These are phyloP conservation scores for Oreonectes daqikongensis DNA, from an alignment of 2,797 vertebrate species.

Conservation along the genomic window DNA sequence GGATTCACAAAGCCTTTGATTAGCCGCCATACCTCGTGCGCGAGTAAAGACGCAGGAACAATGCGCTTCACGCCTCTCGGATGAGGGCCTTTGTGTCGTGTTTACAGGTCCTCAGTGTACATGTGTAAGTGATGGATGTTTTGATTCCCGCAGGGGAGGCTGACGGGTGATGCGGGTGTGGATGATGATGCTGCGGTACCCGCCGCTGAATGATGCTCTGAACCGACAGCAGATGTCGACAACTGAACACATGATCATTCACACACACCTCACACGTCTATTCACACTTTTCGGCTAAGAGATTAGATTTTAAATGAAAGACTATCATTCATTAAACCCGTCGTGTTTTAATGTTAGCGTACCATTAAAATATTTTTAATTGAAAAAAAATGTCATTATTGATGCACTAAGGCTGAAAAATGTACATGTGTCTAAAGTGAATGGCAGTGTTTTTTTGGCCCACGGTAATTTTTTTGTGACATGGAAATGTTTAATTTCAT, in stretches of 20 bases:
- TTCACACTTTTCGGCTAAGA: neutral
- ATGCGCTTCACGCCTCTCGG: neutral
- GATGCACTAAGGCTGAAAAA: too few relatives aligned
- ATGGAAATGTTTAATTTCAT: too few relatives aligned
- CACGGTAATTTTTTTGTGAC: too few relatives aligned
- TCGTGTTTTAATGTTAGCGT: neutral
- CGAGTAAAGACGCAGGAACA: conserved; percentile 34
- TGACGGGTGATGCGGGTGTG: conserved; percentile 35
- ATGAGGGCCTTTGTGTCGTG: neutral
- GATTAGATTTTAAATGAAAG: neutral
- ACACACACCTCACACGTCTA: neutral
- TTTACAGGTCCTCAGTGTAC: conserved; percentile 8
- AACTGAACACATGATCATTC: conserved; percentile 38
- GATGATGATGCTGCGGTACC: conserved; percentile 38
- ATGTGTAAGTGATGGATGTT: conserved; percentile 11
- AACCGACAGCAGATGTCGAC: conserved; percentile 56
- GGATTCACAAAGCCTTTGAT: conserved; percentile 23
- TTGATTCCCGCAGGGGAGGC: conserved; percentile 39
- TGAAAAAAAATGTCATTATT: too few relatives aligned
- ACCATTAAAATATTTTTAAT: too few relatives aligned
- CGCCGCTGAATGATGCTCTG: conserved; percentile 10
- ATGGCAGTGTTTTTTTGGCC: too few relatives aligned
- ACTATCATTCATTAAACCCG: neutral
- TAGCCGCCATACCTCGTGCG: conserved; percentile 47
- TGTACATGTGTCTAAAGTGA: too few relatives aligned